Conservation (phyloP, 2,888 invertebrate genomes). For the Temnothorax ravouxi region DNA sequence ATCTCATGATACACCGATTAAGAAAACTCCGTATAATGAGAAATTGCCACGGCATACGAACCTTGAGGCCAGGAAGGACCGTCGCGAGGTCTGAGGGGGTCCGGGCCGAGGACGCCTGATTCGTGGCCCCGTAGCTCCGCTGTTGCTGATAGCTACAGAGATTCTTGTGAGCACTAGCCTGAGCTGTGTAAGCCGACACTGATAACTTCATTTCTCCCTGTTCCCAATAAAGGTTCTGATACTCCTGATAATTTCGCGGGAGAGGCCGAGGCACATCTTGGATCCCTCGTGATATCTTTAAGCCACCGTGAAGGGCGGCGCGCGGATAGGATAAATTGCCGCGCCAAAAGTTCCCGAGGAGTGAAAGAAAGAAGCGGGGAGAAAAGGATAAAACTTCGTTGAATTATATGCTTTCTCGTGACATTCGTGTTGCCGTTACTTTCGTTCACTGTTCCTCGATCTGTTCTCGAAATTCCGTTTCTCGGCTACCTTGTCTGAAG, state of each 20-base stretch:
- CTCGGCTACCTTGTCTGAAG: not conserved
- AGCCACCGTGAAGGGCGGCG: conserved; percentile 69
- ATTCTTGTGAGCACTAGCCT: conserved; percentile 95
- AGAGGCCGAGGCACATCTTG: conserved; percentile 76
- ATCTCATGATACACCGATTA: not conserved
- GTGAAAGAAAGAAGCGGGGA: conserved; percentile 10
- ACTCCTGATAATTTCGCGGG: conserved; percentile 71
- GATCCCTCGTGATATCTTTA: conserved; percentile 69
- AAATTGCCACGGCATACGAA: conserved; percentile 78
- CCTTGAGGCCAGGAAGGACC: conserved; percentile 88
- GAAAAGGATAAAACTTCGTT: not conserved
- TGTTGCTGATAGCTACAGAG: conserved; percentile 92
- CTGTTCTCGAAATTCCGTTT: not conserved
- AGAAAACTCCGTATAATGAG: not conserved
- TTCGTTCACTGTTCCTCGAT: conserved; percentile 40
- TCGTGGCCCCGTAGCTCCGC: conserved; percentile 89
- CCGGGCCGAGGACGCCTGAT: conserved; percentile 84
- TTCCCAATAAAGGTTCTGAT: conserved; percentile 80
- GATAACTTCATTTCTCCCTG: conserved; percentile 92
- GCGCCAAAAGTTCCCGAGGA: conserved; percentile 57
- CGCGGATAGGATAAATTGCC: conserved; percentile 46
- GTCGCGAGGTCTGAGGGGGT: conserved; percentile 87
- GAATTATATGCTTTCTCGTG: conserved; percentile 11
- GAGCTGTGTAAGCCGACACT: conserved; percentile 95
- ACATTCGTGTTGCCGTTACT: not conserved